Evolutionary conservation across 2,797 vertebrate genomes (phyloP).

Genomic region (Microtus californicus): DNA sequence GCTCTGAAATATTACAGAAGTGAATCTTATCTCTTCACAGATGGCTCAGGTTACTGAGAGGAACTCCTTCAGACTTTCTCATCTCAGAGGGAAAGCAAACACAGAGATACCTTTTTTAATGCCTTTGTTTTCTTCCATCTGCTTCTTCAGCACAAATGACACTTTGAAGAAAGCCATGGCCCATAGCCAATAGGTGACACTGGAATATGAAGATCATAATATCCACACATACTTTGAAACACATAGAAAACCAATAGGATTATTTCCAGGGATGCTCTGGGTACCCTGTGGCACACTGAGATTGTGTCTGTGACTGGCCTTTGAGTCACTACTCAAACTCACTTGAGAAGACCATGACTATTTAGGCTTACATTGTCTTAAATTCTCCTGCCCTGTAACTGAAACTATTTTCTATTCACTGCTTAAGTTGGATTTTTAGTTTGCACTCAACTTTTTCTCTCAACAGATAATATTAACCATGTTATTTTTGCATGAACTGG

Average conservation of each 20-base stretch:
- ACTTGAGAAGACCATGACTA: neutral
- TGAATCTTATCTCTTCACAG: constrained; percentile 1
- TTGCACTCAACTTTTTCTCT: constrained; percentile 1
- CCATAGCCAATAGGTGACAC: neutral
- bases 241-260: neutral
- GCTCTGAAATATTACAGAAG: constrained; percentile 28
- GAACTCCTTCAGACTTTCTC: neutral
- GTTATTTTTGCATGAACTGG: neutral
- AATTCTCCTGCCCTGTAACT: neutral
- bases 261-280: neutral
- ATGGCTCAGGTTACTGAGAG: neutral
- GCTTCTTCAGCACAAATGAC: neutral
- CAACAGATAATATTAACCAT: neutral
- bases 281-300: neutral
- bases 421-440: neutral
- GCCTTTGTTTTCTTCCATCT: neutral
- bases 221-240: neutral
- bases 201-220: neutral
- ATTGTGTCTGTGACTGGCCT: neutral
- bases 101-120: neutral
- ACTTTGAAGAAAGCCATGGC: neutral
- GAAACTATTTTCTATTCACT: neutral
- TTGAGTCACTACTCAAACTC: neutral
- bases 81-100: neutral
- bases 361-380: neutral